These are phyloP conservation scores for Agriopis aurantiaria DNA, from an alignment of 2,888 invertebrate genomes.

Conservation along the genomic window DNA sequence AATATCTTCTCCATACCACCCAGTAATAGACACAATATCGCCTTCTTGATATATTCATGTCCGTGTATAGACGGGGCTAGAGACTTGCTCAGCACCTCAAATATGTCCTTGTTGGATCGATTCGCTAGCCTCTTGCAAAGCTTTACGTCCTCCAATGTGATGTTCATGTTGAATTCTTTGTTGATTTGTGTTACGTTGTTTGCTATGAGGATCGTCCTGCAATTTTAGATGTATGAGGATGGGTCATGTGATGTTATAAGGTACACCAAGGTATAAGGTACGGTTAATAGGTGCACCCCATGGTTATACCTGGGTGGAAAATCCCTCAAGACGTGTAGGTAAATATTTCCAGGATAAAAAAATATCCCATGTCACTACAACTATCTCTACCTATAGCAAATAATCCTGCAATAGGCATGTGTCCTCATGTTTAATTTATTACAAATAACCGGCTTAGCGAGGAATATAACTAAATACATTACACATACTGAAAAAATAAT, in stretches of 20 bases:
- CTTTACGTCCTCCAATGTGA: slow-evolving; percentile 95
- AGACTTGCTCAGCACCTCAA: slow-evolving; percentile 95
- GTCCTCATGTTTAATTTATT: too few species aligned
- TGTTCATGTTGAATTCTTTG: slow-evolving; percentile 92
- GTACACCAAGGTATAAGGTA: neutral
- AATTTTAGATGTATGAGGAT: slow-evolving; percentile 47
- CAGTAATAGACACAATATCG: slow-evolving; percentile 96
- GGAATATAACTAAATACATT: too few species aligned
- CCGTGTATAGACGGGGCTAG: slow-evolving; percentile 99
- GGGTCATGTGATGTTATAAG: neutral
- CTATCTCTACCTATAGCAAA: too few species aligned
- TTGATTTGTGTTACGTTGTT: slow-evolving; percentile 96
- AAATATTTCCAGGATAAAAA: too few species aligned
- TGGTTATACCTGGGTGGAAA: too few species aligned
- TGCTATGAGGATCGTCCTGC: slow-evolving; percentile 96
- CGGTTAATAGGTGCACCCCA: too few species aligned
- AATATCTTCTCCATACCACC: slow-evolving; percentile 98
- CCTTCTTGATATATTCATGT: slow-evolving; percentile 98
- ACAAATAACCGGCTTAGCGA: too few species aligned
- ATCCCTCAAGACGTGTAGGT: too few species aligned
- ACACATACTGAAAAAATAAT: too few species aligned
- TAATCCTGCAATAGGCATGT: too few species aligned
- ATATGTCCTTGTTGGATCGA: slow-evolving; percentile 91
- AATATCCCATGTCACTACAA: too few species aligned
- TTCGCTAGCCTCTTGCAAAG: slow-evolving; percentile 94